These are phyloP conservation scores for Cynopterus brachyotis DNA, from an alignment of 2,113 vertebrate genomes.

Conservation along the genomic window DNA sequence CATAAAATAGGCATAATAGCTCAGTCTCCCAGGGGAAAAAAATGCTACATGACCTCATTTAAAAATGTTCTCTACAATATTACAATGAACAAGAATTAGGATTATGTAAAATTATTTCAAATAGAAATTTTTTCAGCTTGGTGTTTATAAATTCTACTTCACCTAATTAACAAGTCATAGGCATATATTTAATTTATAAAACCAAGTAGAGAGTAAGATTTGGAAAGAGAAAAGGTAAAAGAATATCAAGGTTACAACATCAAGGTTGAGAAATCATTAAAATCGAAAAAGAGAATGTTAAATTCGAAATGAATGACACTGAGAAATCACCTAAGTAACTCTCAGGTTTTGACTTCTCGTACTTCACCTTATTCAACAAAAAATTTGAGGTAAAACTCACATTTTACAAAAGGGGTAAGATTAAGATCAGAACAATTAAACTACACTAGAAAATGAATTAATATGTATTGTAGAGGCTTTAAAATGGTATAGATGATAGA, in stretches of 20 bases:
- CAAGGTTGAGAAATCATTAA: constrained; percentile 6
- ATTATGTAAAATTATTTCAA: constrained; percentile 17
- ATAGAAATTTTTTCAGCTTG: background rate
- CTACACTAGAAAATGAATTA: background rate
- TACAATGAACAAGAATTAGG: background rate
- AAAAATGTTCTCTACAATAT: constrained; percentile 10
- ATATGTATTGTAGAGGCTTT: background rate
- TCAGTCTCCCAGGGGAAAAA: background rate
- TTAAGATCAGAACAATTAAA: background rate
- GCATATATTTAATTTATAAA: background rate
- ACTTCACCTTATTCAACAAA: background rate
- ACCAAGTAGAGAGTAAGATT: background rate
- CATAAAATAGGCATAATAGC: background rate
- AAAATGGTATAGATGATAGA: too few relatives aligned
- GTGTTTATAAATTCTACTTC: background rate
- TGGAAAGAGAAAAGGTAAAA: constrained; percentile 3
- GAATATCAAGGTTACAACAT: background rate
- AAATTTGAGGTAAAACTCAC: background rate
- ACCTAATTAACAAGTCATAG: background rate
- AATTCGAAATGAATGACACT: background rate
- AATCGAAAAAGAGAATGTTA: constrained; percentile 25
- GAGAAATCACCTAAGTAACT: background rate
- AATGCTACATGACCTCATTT: background rate
- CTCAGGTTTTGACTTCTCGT: background rate
- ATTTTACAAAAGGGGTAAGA: constrained; percentile 38